Evolutionary conservation across 1,140 invertebrate genomes (phyloP), one percentile per base, ranked within the genome.

Genomic region (Pemphigus obesinymphae): DNA sequence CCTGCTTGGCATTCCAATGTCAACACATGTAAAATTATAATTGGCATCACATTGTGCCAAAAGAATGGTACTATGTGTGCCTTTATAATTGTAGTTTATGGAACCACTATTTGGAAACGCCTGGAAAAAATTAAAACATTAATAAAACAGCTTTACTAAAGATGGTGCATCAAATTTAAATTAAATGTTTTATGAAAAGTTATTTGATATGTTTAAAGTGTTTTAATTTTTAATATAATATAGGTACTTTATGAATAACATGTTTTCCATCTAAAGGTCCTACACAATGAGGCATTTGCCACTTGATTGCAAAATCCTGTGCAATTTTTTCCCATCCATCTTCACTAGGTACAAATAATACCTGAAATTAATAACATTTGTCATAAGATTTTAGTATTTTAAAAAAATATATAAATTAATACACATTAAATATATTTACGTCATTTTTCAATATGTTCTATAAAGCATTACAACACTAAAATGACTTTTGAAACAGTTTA

Each of bases 41-140:
- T 68, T 29, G 0, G 80, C 61, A 68, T 82, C 58, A 82, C 61
- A 82, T 29, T 68, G 2, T 13, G 61, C 80, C 26, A 50, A 83
- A 26, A 90, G 83, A 50, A 89, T 87, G 40, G 88, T 86, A n/a
- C n/a, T n/a, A n/a, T n/a, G n/a, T n/a, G n/a, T n/a, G n/a, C n/a
- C n/a, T n/a, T n/a, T n/a, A n/a, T 89, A 88, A 83, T 89, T 89
- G 73, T 84, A 88, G 84, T 84, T 89, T 17, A 84, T 45, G 10
- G 85, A 84, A 40, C 88, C 87, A 68, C 83, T 85, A 45, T 85
- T 86, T 43, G 55, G 10, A 87, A 89, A 82, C 53, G 55, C 34
- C 11, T 84, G 85, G 43, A 48, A 72, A 53, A 66, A 82, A 37
- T 66, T 85, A 70, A n/a, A n/a, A n/a, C n/a, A n/a, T n/a, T n/a